Percentiles rank a stretch among this genome's conserved stretches.
phyloP scores from a whole-genome alignment of 2,888 invertebrate species.

The Thalpophila matura region DNA sequence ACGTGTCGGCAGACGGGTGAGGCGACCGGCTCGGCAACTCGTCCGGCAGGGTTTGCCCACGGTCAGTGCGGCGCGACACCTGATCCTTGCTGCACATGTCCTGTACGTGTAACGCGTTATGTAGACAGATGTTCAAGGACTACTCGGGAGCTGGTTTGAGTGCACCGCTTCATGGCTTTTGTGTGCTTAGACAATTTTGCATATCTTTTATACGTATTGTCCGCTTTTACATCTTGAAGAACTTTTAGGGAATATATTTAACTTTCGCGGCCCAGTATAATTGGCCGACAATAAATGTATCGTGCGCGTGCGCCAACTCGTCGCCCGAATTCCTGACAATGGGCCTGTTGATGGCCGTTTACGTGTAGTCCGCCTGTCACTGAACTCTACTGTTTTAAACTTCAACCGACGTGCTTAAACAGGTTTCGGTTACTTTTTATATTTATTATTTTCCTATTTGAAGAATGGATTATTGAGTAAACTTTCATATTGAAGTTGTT shows the following conservation, averaged over 20 bases:
- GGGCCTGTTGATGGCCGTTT: conserved; percentile 74
- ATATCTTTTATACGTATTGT: conserved; percentile 22
- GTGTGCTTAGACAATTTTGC: conserved; percentile 45
- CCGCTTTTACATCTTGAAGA: conserved; percentile 13
- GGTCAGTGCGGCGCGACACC: conserved; percentile 88
- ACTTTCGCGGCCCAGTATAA: conserved; percentile 69
- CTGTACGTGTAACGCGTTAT: conserved; percentile 68
- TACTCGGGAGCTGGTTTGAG: conserved; percentile 66
- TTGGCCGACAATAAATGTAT: conserved; percentile 68
- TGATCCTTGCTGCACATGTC: conserved; percentile 85
- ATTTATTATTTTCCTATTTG: conserved; percentile 52
- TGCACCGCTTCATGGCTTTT: conserved; percentile 41
- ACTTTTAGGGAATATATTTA: conserved; percentile 34
- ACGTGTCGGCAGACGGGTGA: conserved; percentile 64
- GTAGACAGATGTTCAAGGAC: conserved; percentile 81
- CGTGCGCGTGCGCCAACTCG: conserved; percentile 73
- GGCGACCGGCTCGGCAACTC: conserved; percentile 78
- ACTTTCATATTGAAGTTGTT: conserved; percentile 20
- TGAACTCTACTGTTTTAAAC: conserved; percentile 75
- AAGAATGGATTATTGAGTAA: conserved; percentile 13
- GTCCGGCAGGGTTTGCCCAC: conserved; percentile 82
- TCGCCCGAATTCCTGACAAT: conserved; percentile 82
- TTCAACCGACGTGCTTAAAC: conserved; percentile 65
- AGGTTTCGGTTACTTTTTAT: conserved; percentile 58
- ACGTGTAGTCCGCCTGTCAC: conserved; percentile 73